phyloP scores from a whole-genome alignment of 2,113 vertebrate species.

The Microcebus ravelobensis region DNA sequence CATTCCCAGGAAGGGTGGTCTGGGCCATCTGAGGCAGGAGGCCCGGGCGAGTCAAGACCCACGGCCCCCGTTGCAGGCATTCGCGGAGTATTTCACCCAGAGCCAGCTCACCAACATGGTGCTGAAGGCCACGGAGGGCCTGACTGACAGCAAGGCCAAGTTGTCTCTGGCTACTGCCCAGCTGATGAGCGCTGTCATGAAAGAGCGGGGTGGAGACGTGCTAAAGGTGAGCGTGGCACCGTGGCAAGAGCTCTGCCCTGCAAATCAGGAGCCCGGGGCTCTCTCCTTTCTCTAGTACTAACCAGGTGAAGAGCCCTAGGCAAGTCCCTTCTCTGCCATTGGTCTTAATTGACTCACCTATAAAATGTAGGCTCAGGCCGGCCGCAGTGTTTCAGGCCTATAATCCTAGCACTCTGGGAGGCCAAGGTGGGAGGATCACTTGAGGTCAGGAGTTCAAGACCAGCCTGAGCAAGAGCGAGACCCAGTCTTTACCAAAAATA shows the following conservation, averaged over 20 bases:
- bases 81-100: constrained; percentile 47
- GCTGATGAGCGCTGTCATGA: constrained; percentile 23
- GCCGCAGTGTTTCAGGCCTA: no score
- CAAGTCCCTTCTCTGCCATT: not conserved
- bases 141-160: not conserved
- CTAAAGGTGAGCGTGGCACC: not conserved
- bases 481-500: no score
- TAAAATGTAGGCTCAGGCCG: not conserved
- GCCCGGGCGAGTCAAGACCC: not conserved
- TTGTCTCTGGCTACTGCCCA: constrained; percentile 61
- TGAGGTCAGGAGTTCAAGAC: no score
- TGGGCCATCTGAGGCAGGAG: not conserved
- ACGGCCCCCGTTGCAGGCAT: constrained; percentile 16
- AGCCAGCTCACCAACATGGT: constrained; percentile 29
- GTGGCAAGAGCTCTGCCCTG: not conserved
- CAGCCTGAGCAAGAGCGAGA: no score
- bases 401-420: no score
- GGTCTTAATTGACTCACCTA: not conserved
- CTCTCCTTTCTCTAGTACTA: not conserved
- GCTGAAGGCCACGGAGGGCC: not conserved
- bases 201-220: constrained; percentile 23
- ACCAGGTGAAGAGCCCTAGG: not conserved
- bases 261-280: not conserved
- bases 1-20: not conserved
- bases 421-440: no score